Base-by-base conservation (phyloP, 2,888 invertebrate species). In the Torymus texanus region DNA sequence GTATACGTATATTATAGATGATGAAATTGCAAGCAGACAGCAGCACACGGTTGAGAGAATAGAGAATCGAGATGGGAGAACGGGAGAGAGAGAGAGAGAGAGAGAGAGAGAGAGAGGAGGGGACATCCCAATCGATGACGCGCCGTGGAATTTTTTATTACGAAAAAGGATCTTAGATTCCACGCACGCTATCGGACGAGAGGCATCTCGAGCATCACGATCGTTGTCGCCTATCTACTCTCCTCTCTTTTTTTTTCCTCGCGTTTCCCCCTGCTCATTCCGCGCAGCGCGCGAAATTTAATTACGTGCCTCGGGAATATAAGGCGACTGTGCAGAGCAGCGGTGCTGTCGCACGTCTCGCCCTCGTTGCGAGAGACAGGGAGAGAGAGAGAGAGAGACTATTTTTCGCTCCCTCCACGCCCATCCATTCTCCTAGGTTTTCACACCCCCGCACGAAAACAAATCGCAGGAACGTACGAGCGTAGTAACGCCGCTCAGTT, bases 391-490 rank as follows among this genome's bases (percentile, higher is more conserved):
- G 21, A 21, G 21, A 21, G 21, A 16, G 2, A 13, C 63, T 73
- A 24, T 73, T 50, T 21, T 29, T 58, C 59, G 18, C 50, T 21
- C 24, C 10, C 66, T 50, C 12, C 58, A 5, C 18, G 13, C 12
- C 61, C 55, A 24, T 73, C 71, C n/a, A 14, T 51, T 71, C 71
- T 66, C 66, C 14, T 61, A 59, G 58, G 18, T 61, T 72, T 65
- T 65, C 74, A 21, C 72, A 65, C 74, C 65, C 74, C 50, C 58
- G 41, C 74, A 50, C 13, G 68, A 62, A 58, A 76, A 76, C 63
- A 76, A 76, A 65, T 76, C 78, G 74, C 24, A 68, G 78, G 51
- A 62, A 75, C 55, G 70, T 55, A 72, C 51, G 67, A 41, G 66
- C 62, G 58, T 16, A 24, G 58, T 21, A 21, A 21, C 21, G 21